phyloP scores from a whole-genome alignment of 1,140 invertebrate species.

The Drosophila arawakana region DNA sequence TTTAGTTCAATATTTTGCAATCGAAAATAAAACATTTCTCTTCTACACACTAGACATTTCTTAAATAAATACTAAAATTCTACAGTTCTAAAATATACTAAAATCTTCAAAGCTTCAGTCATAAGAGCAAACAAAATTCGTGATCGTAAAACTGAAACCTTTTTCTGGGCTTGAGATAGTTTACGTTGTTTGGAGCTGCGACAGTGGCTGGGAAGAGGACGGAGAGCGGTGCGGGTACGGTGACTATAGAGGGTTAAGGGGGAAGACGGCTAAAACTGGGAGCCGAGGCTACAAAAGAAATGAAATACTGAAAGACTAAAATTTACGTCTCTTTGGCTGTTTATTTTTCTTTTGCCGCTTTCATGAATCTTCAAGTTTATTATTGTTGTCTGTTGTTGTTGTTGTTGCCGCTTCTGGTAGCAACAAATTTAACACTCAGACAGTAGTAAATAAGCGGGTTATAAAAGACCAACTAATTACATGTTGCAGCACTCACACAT shows the following conservation, averaged over 20 bases:
- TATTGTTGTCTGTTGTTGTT: constrained; percentile 65
- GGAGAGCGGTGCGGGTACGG: not conserved
- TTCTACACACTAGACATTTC: too few species aligned
- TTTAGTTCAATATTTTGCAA: not conserved
- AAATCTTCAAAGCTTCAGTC: not conserved
- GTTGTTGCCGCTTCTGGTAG: constrained; percentile 59
- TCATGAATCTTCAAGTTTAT: constrained; percentile 80
- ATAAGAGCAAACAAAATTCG: constrained; percentile 18
- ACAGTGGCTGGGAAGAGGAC: not conserved
- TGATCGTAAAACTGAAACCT: not conserved
- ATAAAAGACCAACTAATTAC: constrained; percentile 80
- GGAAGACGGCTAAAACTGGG: constrained; percentile 1
- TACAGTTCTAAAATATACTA: not conserved
- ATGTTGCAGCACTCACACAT: constrained; percentile 60
- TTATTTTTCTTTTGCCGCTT: constrained; percentile 77
- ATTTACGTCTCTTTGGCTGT: constrained; percentile 75
- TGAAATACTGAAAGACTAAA: constrained; percentile 77
- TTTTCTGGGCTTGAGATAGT: constrained; percentile 48
- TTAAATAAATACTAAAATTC: too few species aligned
- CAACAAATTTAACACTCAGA: constrained; percentile 68
- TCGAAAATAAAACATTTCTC: too few species aligned
- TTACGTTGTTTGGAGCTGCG: constrained; percentile 27
- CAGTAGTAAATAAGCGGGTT: constrained; percentile 64
- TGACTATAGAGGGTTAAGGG: not conserved
- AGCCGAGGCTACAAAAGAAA: constrained; percentile 67